phyloP scores from a whole-genome alignment of 2,113 vertebrate species.

The Origma solitaria region DNA sequence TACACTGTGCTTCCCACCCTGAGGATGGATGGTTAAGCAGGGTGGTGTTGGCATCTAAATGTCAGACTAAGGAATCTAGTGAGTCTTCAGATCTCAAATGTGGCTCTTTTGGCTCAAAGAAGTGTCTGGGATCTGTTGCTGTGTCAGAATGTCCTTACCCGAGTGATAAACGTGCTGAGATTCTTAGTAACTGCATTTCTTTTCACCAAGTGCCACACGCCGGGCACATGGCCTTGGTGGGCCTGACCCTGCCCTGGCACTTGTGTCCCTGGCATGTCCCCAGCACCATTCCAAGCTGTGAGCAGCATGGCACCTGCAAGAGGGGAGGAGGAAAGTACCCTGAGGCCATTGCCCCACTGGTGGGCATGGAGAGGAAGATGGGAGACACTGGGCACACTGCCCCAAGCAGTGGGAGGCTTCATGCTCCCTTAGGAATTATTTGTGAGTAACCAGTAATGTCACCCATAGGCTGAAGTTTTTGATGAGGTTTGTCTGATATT shows the following conservation, averaged over 20 bases:
- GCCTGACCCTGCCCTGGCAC: background rate
- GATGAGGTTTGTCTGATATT: background rate
- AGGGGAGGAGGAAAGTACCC: background rate
- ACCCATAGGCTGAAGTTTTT: background rate
- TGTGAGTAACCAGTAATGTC: background rate
- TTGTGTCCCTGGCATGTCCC: background rate
- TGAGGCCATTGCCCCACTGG: fast-evolving
- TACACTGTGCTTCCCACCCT: background rate
- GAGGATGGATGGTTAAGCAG: background rate
- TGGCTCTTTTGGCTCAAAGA: background rate
- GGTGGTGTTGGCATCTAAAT: background rate
- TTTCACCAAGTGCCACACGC: background rate
- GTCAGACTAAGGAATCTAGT: background rate
- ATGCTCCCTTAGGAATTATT: background rate
- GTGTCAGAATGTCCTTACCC: too few species aligned
- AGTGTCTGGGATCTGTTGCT: background rate
- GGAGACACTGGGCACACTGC: fast-evolving
- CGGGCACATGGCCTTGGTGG: background rate
- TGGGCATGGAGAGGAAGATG: background rate
- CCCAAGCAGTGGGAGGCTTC: background rate
- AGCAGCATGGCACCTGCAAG: background rate
- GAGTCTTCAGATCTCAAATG: background rate
- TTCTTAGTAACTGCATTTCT: background rate
- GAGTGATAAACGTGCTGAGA: fast-evolving
- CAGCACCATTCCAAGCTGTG: fast-evolving